phyloP scores from a whole-genome alignment of 2,113 vertebrate species.

The Stegostoma tigrinum region DNA sequence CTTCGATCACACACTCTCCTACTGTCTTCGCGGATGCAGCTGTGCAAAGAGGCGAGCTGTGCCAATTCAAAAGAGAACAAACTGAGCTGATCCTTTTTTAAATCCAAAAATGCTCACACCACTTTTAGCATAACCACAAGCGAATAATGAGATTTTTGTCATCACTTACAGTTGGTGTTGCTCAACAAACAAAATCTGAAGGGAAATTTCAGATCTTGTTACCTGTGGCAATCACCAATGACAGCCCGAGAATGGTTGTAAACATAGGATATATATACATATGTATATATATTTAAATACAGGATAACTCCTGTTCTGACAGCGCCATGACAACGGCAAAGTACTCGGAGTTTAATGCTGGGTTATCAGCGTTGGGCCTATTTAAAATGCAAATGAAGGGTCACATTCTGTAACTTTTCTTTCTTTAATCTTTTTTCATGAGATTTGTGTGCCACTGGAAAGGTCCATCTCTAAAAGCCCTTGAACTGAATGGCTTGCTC shows the following conservation, averaged over 20 bases:
- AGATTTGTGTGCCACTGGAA: too few relatives aligned
- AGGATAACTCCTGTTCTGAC: background rate
- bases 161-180: background rate
- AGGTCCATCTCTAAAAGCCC: too few relatives aligned
- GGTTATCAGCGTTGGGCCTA: background rate
- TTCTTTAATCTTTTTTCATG: too few relatives aligned
- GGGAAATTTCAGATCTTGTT: background rate
- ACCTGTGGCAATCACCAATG: background rate
- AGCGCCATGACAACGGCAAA: background rate
- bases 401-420: background rate
- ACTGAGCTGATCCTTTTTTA: background rate
- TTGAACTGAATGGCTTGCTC: too few relatives aligned
- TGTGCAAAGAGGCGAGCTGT: background rate
- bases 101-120: background rate
- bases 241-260: background rate
- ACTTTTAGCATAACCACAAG: background rate
- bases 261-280: too few relatives aligned
- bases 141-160: background rate
- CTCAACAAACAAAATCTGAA: background rate
- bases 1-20: background rate
- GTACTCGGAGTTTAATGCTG: background rate
- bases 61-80: background rate
- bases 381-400: background rate
- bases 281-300: too few relatives aligned
- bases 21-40: background rate